Evolutionary conservation across 2,888 invertebrate species (phyloP).

Genomic region (Agapostemon virescens): DNA sequence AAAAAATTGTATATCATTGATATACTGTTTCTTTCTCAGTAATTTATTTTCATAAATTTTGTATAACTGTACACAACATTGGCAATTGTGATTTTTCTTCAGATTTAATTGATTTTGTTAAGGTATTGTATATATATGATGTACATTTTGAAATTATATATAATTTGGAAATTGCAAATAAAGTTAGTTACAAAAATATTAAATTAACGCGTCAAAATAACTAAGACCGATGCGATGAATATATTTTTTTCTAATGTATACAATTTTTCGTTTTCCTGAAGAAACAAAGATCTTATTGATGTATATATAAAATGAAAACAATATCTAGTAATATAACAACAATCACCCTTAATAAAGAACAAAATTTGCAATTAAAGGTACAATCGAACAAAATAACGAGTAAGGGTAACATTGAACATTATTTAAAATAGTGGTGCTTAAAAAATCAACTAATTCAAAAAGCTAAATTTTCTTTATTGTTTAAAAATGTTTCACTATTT

Average conservation of each 20-base stretch:
- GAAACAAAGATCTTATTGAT: slow-evolving; percentile 18
- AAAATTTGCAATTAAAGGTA: slow-evolving; percentile 6
- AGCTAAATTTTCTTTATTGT: slow-evolving; percentile 50
- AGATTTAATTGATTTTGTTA: slow-evolving; percentile 36
- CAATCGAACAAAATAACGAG: slow-evolving; percentile 32
- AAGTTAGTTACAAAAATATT: slow-evolving; percentile 6
- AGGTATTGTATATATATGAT: slow-evolving; percentile 23
- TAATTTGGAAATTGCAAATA: slow-evolving; percentile 13
- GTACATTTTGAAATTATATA: slow-evolving; percentile 7
- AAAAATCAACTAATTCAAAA: slow-evolving; percentile 37
- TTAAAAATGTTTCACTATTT: slow-evolving; percentile 36
- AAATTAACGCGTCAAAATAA: slow-evolving; percentile 13
- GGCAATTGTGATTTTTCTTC: slow-evolving; percentile 26
- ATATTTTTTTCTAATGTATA: slow-evolving; percentile 4
- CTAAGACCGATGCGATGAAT: slow-evolving; percentile 5
- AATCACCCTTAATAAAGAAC: slow-evolving; percentile 29
- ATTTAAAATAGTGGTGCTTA: slow-evolving; percentile 27
- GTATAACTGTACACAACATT: slow-evolving; percentile 61
- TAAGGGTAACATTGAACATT: slow-evolving; percentile 34
- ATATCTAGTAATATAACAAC: slow-evolving; percentile 23
- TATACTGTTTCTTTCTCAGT: slow-evolving; percentile 21
- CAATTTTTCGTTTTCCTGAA: slow-evolving; percentile 13
- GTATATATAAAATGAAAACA: slow-evolving; percentile 34
- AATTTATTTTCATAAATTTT: slow-evolving; percentile 63
- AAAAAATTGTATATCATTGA: not conserved